Evolutionary conservation across 2,888 invertebrate genomes (phyloP), one percentile per base, ranked within the genome.

Genomic region (Perdita meconis): DNA sequence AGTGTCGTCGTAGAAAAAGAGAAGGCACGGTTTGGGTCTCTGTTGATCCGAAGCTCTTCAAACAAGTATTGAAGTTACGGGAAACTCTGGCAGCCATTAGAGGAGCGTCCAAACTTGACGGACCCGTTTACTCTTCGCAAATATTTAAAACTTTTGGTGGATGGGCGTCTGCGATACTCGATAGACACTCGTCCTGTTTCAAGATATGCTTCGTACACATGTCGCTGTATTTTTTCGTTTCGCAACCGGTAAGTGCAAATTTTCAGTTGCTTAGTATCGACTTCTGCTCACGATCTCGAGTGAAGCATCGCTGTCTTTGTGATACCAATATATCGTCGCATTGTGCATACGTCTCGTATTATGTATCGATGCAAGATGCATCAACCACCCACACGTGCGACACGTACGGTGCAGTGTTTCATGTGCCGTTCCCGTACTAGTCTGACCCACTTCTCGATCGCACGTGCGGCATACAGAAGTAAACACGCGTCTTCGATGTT

Each of bases 371-470:
- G n/a, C n/a, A n/a, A n/a, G 47, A 19, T 24, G 40, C 24, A n/a
- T 5, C 42, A 64, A 13, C 44, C 47, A 66, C 56, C 56, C 16
- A 50, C 47, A 59, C 55, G 19, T 16, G 34, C 19, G 50, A 56
- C 73, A 74, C 13, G 24, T 47, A 13, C 26, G 61, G n/a, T 50
- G 73, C 56, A 51, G 60, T 30, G 26, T 69, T 42, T 59, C 30
- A 26, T 34, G 64, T 64, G 65, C 55, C 36, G 66, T 47, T 69
- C 47, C 65, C 69, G 64, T 70, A 76, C 83, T 80, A 84, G 86
- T 51, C 77, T 87, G 90, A 89, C 90, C 89, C 64, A 90, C 81
- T 88, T 90, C 79, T 70, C 38, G 34, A 8, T 63, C 63, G 72
- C 71, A 71, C 67, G 69, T 73, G 56, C 38, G 53, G n/a, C 69